Base-by-base conservation (phyloP, 2,797 vertebrate species). In the Toxotes lorentzi region DNA sequence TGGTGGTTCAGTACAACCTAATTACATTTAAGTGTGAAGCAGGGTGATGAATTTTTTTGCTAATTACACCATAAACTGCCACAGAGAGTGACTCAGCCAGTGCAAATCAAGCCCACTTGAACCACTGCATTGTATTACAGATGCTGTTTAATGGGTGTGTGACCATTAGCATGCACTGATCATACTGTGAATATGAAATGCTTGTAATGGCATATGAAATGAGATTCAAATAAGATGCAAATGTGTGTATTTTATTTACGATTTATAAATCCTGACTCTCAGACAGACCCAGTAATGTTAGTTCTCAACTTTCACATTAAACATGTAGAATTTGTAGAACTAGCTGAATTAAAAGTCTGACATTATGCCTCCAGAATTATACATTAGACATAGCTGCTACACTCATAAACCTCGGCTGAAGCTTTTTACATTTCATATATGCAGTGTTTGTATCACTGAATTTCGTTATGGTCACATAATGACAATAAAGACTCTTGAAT, bases 111-210 rank as follows among this genome's bases (percentile, higher is more conserved):
- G 79, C 79, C 82, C 87, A 91, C 86, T 89, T 90, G 69, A 89
- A 90, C 84, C 85, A 83, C 80, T 84, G 81, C 78, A 77, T 79
- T 64, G 67, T 48, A 4, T 66, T 32, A 78, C 77, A 81, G 66
- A 87, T 74, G 79, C 30, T 57, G 64, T 40, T 70, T 51, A 50
- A 79, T 78, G 81, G 56, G 61, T 59, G 72, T 50, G 60, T 59
- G 53, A 84, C 43, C 48, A 21, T 47, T 13, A n/a, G 62, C 91
- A 92, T 93, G 91, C 89, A 82, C 14, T 17, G 57, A 73, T 79
- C 78, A 88, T 64, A 78, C 65, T 70, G 81, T 82, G 84, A 70
- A 65, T 41, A 89, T 89, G 86, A 83, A 73, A 92, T 73, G 88
- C 58, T 77, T n/a, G 9, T 68, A 61, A 91, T 87, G 88, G 77